Conservation (phyloP, 2,797 vertebrate genomes). For the Gymnothorax reevesii region DNA sequence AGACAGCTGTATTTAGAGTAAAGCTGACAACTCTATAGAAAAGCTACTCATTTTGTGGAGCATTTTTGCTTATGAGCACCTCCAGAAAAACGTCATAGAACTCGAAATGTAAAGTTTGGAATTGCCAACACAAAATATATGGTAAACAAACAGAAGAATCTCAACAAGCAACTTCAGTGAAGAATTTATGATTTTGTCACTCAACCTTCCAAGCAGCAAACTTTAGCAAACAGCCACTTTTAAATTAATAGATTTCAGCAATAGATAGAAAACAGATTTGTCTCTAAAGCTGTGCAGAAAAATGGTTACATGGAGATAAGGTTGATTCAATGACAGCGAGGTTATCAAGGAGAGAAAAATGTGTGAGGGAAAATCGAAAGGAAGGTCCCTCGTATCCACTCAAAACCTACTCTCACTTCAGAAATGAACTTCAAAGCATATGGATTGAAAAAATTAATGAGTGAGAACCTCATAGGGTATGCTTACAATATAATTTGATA, state of each 20-base stretch:
- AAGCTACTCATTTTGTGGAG: background rate
- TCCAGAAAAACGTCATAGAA: background rate
- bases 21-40: background rate
- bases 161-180: background rate
- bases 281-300: conserved; percentile 23
- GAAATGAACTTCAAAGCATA: background rate
- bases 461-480: background rate
- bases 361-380: background rate
- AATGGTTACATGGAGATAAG: conserved; percentile 51
- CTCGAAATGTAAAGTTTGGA: background rate
- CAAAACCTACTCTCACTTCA: background rate
- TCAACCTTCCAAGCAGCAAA: conserved; percentile 1
- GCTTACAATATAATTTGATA: conserved; percentile 21
- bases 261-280: background rate
- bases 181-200: background rate
- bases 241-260: conserved; percentile 16
- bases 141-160: background rate
- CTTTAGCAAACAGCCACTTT: conserved; percentile 5
- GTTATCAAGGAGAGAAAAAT: background rate
- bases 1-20: background rate
- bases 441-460: background rate
- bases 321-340: conserved; percentile 50
- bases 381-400: background rate
- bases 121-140: background rate
- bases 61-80: background rate